These are phyloP conservation scores for Pollenia angustigena DNA, from an alignment of 2,888 invertebrate genomes.

Conservation along the genomic window DNA sequence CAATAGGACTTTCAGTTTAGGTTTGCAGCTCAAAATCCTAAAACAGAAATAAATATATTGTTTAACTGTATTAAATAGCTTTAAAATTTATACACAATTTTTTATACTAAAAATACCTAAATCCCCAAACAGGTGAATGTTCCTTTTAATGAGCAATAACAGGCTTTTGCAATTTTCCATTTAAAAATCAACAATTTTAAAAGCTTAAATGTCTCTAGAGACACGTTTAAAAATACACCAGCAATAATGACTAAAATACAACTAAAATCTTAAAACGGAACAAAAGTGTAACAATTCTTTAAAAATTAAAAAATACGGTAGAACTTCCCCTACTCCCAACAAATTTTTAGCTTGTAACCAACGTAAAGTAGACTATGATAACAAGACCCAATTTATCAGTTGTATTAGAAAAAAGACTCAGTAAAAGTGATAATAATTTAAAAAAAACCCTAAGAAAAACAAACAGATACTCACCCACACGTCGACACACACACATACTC, in stretches of 20 bases:
- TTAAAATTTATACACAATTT: background rate
- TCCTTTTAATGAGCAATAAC: constrained; percentile 21
- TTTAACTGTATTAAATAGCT: no score
- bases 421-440: constrained; percentile 53
- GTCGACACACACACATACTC: background rate
- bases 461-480: constrained; percentile 24
- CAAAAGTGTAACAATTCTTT: constrained; percentile 21
- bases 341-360: background rate
- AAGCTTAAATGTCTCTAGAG: constrained; percentile 51
- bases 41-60: no score
- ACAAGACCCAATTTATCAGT: constrained; percentile 59
- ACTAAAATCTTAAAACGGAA: background rate
- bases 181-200: constrained; percentile 42
- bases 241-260: constrained; percentile 11
- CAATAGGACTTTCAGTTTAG: no score
- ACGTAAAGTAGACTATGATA: constrained; percentile 35
- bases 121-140: constrained; percentile 1
- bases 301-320: constrained; percentile 22
- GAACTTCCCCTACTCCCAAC: background rate
- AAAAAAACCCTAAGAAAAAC: constrained; percentile 30
- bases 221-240: background rate
- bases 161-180: background rate
- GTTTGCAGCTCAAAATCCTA: no score
- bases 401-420: constrained; percentile 31
- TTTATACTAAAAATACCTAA: background rate